These are phyloP conservation scores for Tipula helvola DNA, from an alignment of 2,888 invertebrate genomes.

Conservation along the genomic window DNA sequence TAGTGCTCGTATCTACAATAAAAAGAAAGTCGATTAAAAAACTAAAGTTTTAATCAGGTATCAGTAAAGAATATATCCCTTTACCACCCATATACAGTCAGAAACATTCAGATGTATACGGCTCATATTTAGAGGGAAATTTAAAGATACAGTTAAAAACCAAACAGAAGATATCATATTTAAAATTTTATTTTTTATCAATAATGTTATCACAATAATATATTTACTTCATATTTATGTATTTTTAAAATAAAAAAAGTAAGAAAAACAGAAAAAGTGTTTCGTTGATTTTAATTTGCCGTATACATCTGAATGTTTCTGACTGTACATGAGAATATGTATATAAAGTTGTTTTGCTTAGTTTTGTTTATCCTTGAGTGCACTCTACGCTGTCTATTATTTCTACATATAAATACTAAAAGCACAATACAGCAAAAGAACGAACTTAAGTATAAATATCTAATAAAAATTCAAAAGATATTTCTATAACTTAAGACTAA, in stretches of 20 bases:
- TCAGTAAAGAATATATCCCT: neutral
- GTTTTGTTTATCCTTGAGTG: neutral
- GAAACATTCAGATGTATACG: no score
- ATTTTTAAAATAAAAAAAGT: no score
- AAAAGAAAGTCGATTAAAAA: neutral
- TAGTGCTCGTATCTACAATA: neutral
- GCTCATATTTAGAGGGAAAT: no score
- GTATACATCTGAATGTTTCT: no score
- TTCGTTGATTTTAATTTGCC: no score
- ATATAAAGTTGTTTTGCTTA: neutral
- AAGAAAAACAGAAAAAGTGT: no score
- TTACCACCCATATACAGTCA: neutral
- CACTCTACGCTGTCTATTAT: neutral
- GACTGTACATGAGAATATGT: neutral
- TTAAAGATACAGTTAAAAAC: no score
- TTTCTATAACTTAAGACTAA: neutral
- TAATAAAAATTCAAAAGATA: neutral
- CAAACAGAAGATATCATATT: no score
- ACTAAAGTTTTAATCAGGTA: neutral
- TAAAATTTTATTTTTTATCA: no score
- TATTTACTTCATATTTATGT: no score
- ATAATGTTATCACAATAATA: no score
- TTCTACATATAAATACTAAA: neutral
- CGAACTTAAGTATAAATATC: neutral
- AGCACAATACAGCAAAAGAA: neutral